phyloP scores from a whole-genome alignment of 2,797 vertebrate genomes.

The Artibeus jamaicensis region DNA sequence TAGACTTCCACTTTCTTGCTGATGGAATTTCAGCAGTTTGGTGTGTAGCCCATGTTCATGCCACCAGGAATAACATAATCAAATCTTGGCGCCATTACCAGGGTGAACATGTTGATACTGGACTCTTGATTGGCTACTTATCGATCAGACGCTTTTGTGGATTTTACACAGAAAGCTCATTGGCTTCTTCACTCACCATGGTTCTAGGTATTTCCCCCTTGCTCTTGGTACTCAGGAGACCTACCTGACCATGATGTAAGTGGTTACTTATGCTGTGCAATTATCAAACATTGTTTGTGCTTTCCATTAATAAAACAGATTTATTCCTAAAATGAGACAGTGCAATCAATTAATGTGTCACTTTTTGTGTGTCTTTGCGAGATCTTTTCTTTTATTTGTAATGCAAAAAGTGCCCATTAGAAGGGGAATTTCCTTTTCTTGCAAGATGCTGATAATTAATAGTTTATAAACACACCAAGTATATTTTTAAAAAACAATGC shows the following conservation, averaged over 20 bases:
- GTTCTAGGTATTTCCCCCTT: background rate
- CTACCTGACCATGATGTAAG: background rate
- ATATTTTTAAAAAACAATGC: background rate
- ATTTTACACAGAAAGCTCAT: background rate
- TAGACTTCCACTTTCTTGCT: background rate
- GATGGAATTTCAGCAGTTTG: background rate
- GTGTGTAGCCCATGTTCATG: fast-evolving
- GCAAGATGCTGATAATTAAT: background rate
- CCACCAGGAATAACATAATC: background rate
- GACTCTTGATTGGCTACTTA: background rate
- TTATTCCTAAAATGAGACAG: background rate
- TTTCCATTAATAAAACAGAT: background rate
- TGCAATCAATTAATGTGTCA: background rate
- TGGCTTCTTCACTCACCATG: background rate
- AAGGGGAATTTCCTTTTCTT: background rate
- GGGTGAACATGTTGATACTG: background rate
- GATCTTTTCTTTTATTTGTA: background rate
- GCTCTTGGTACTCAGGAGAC: background rate
- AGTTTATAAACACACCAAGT: background rate
- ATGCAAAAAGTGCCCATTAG: too few relatives aligned
- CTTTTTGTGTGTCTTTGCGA: background rate
- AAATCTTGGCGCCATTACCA: background rate
- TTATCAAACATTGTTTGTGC: background rate
- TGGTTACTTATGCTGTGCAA: background rate
- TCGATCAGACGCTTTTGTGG: background rate